Evolutionary conservation across 2,888 invertebrate species (phyloP).

Genomic region (Cosmia trapezina): DNA sequence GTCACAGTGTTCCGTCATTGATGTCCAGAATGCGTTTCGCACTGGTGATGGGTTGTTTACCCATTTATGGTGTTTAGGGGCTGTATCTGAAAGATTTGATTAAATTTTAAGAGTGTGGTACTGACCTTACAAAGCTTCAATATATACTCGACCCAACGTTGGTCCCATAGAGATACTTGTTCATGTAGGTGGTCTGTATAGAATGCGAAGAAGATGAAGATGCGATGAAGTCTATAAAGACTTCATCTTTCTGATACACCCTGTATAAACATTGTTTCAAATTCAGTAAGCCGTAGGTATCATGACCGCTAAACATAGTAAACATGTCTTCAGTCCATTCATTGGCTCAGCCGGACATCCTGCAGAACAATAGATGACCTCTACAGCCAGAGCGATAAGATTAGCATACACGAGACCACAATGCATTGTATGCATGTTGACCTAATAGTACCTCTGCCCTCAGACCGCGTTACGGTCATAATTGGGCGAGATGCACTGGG

Average conservation of each 20-base stretch:
- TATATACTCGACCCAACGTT: too few species aligned
- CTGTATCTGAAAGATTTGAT: too few species aligned
- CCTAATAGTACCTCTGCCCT: neutral
- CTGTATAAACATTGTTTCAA: neutral
- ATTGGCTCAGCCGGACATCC: neutral
- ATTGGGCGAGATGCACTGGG: neutral
- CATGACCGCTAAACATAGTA: neutral
- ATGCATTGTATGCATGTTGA: neutral
- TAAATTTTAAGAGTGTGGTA: too few species aligned
- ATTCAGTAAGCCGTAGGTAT: neutral
- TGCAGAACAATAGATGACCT: conserved; percentile 1
- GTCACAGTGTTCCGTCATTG: neutral
- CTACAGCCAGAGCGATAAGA: neutral
- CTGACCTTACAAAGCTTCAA: too few species aligned
- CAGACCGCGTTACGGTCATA: neutral
- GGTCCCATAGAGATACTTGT: too few species aligned
- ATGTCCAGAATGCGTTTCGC: neutral
- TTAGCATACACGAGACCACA: neutral
- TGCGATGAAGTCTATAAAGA: too few species aligned
- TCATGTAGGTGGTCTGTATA: too few species aligned
- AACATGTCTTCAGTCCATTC: neutral
- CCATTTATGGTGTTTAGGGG: too few species aligned
- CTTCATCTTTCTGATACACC: neutral
- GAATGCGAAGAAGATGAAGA: too few species aligned
- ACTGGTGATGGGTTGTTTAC: neutral